A percentile compares a stretch with the other conserved stretches of the same genome.
Conservation (phyloP, 2,888 invertebrate species). For the Teinopalpus imperialis region DNA sequence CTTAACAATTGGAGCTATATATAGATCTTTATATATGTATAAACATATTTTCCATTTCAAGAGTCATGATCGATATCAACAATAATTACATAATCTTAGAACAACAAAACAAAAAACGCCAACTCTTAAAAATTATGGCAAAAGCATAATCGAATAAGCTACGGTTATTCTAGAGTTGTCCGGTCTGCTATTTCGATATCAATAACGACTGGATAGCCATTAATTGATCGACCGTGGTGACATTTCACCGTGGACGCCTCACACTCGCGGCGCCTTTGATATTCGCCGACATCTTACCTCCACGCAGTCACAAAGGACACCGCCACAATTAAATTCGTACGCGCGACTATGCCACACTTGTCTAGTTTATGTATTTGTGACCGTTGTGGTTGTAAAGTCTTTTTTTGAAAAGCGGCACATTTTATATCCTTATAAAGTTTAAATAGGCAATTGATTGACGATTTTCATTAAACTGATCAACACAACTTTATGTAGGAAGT, state of each 20-base stretch:
- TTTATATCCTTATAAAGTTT: conserved; percentile 43
- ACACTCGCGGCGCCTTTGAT: conserved; percentile 69
- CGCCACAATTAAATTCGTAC: conserved; percentile 77
- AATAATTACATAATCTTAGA: too few species aligned
- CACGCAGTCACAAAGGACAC: conserved; percentile 57
- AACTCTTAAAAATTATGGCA: conserved; percentile 36
- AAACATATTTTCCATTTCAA: too few species aligned
- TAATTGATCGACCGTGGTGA: conserved; percentile 78
- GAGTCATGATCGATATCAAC: too few species aligned
- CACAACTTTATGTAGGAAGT: too few species aligned
- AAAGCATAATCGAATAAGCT: conserved; percentile 48
- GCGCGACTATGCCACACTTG: conserved; percentile 73
- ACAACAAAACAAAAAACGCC: conserved; percentile 29
- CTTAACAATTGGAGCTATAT: too few species aligned
- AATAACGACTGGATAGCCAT: conserved; percentile 56
- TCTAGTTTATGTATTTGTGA: conserved; percentile 54
- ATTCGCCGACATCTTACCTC: conserved; percentile 51
- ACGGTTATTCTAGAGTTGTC: conserved; percentile 47
- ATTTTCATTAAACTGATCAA: conserved; percentile 32
- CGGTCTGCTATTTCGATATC: conserved; percentile 55
- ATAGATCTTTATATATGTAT: too few species aligned
- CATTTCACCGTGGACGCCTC: conserved; percentile 69
- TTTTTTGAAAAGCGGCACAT: conserved; percentile 44
- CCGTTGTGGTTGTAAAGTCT: conserved; percentile 39
- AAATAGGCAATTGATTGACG: conserved; percentile 42